Percentiles rank a stretch among this genome's conserved stretches.
Conservation (phyloP, 2,113 vertebrate genomes). For the Cacatua alba region DNA sequence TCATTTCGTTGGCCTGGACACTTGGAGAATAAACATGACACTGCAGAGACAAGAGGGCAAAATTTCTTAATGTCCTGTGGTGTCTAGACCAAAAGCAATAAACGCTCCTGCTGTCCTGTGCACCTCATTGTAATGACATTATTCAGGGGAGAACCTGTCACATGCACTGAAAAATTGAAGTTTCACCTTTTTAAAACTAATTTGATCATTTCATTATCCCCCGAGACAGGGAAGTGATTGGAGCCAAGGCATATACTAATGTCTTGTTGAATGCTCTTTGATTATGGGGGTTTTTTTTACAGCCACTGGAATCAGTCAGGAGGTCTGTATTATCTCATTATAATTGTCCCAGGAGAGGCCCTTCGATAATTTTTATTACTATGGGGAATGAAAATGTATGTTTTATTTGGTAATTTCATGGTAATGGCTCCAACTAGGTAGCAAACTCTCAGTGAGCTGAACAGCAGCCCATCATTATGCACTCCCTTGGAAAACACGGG, state of each 20-base stretch:
- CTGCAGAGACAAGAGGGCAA: background rate
- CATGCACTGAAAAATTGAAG: constrained; percentile 31
- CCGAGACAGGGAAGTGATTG: constrained; percentile 19
- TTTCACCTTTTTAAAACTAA: constrained; percentile 68
- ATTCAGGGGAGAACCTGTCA: constrained; percentile 41
- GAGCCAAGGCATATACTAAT: constrained; percentile 48
- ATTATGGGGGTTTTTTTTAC: constrained; percentile 19
- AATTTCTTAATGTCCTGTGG: constrained; percentile 31
- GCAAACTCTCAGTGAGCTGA: constrained; percentile 13
- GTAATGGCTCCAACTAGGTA: constrained; percentile 17
- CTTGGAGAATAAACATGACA: constrained; percentile 38
- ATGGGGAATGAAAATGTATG: constrained; percentile 48
- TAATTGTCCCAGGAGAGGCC: constrained; percentile 28
- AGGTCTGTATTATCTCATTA: constrained; percentile 64
- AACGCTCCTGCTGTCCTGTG: background rate
- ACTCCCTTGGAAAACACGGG: background rate
- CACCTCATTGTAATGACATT: constrained; percentile 49
- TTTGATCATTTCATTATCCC: constrained; percentile 69
- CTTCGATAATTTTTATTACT: constrained; percentile 55
- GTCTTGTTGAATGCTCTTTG: constrained; percentile 58
- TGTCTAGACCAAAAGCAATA: constrained; percentile 65
- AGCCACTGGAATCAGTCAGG: constrained; percentile 48
- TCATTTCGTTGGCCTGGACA: constrained; percentile 34
- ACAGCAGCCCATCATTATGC: background rate
- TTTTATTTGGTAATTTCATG: constrained; percentile 61